Conservation (phyloP, 2,888 invertebrate species). For the Chrysolina oricalcia region DNA sequence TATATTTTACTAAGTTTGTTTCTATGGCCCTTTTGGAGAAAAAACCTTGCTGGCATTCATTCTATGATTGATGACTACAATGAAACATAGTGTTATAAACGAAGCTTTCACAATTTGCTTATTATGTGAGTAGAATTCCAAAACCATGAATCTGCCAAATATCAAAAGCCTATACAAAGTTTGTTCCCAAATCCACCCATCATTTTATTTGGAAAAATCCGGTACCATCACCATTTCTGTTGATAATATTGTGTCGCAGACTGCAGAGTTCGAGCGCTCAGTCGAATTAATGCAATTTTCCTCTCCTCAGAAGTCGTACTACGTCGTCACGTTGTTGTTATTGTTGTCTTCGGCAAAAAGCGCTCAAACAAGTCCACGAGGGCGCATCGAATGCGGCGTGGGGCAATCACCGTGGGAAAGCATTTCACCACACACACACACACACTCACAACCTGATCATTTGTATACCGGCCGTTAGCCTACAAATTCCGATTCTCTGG, state of each 20-base stretch:
- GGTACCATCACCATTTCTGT: too few species aligned
- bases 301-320: not conserved
- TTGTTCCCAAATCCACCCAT: too few species aligned
- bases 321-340: constrained; percentile 64
- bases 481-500: constrained; percentile 54
- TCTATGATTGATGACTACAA: too few species aligned
- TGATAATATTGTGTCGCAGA: not conserved
- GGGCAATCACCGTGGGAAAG: constrained; percentile 68
- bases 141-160: too few species aligned
- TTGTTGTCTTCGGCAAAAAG: constrained; percentile 54
- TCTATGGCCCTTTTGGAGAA: too few species aligned
- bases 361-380: constrained; percentile 38
- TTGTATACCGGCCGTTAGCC: constrained; percentile 63
- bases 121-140: too few species aligned
- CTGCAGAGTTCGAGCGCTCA: constrained; percentile 42
- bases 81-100: too few species aligned
- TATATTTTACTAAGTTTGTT: too few species aligned
- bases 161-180: too few species aligned
- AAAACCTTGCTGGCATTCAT: too few species aligned
- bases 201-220: too few species aligned
- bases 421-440: constrained; percentile 63
- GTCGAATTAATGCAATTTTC: constrained; percentile 46
- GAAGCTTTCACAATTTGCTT: too few species aligned
- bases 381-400: constrained; percentile 56
- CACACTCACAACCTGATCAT: constrained; percentile 64